Evolutionary conservation across 2,888 invertebrate genomes (phyloP), one percentile per base, ranked within the genome.

Genomic region (Amblyjoppa proteus): DNA sequence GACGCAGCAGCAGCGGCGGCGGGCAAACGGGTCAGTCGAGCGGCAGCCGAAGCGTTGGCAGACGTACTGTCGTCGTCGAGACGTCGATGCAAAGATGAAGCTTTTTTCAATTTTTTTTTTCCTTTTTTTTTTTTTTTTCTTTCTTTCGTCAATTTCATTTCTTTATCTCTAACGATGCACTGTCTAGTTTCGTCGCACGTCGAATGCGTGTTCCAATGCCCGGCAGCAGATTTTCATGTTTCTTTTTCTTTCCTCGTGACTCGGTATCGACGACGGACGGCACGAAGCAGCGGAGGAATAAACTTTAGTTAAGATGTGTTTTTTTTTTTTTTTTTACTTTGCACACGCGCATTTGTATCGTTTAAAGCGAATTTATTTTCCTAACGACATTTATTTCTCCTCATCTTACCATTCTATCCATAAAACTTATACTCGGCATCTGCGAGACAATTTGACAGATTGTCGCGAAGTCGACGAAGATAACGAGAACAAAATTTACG

Each of bases 151-250:
- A 34, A 13, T n/a, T 58, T 16, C n/a, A 31, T 20, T 11, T 61
- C 38, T 76, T 38, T 64, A 49, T 38, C 28, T 61, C 16, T 61
- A 56, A 74, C 83, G 74, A 80, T 79, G 74, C 79, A 71, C 85
- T 69, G 13, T 58, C 61, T 61, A 58, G n/a, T 25, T 25, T 28
- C 75, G 66, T 83, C 31, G 73, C 68, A 77, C 84, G 74, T 75
- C 49, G 71, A 49, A 68, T 73, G n/a, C 81, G 68, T 13, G 74
- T 16, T 80, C 38, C 80, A 64, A 64, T 53, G 73, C 73, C 66
- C 16, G 25, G 64, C 74, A 73, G 45, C 68, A 66, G 73, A 66
- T 49, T 45, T 73, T 58, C 11, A 28, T 58, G 28, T 73, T 38
- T 13, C 34, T 53, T 41, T 38, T 25, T 68, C 13, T 68, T 31